Evolutionary conservation across 2,113 vertebrate species (phyloP), one percentile per base, ranked within the genome.

Genomic region (Cettia cetti): DNA sequence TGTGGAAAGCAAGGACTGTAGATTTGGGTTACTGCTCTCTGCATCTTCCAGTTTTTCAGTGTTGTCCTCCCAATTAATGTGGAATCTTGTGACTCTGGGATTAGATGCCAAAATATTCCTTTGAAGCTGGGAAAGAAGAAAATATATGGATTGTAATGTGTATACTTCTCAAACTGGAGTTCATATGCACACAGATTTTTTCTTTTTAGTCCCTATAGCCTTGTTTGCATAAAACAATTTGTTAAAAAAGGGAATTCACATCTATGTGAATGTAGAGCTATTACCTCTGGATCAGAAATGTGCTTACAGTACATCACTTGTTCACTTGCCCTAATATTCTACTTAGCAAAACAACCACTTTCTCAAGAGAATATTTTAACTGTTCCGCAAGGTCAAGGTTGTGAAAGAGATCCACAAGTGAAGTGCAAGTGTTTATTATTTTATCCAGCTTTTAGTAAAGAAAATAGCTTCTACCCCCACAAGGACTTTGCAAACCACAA

Each of bases 21-120:
- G 97, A 56, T 98, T 98, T 88, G 97, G 98, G 85, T 98, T 98
- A 95, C 98, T 98, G 96, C 98, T 98, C 94, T 98, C 98, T 94
- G 97, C 95, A 94, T 98, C 98, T 97, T 98, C 98, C 96, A 98
- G 96, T 97, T 98, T 98, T 96, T 98, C 98, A 92, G 98, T 97
- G 95, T 98, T 98, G 94, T 98, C 98, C 95, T 98, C 98, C 98
- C 98, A 98, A 13, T 98, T 98, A 97, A 98, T 98, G 92, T 98
- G 98, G 84, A 98, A 98, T 96, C 98, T 98, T 24, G 98, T 98
- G 88, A 98, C 98, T 94, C 98, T 98, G 86, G 98, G 98, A 96
- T 98, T 98, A 94, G 98, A 98, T 95, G 98, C 98, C 98, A 98
- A 97, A 97, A 98, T 98, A 95, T 98, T 98, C 92, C 98, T 98